Conservation (phyloP, 1,140 invertebrate species). For the Lasioglossum albipes region DNA sequence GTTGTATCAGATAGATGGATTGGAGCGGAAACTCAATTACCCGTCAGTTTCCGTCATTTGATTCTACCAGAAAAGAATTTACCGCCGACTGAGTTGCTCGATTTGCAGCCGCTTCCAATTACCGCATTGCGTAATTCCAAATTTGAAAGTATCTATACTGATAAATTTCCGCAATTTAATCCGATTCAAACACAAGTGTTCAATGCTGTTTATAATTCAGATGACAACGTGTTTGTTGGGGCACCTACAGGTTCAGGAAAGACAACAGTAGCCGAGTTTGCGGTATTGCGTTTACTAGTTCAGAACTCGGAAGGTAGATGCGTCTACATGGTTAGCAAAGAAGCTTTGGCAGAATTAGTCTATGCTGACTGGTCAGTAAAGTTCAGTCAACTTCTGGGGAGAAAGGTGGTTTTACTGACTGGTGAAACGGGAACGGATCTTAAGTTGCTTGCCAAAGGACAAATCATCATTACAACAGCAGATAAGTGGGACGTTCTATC, state of each 20-base stretch:
- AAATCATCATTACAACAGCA: constrained; percentile 97
- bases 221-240: constrained; percentile 99
- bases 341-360: constrained; percentile 94
- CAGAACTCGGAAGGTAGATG: constrained; percentile 88
- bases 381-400: constrained; percentile 89
- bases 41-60: constrained; percentile 98
- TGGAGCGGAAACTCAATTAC: constrained; percentile 96
- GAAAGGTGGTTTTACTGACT: constrained; percentile 96
- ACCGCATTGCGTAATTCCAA: constrained; percentile 90
- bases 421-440: constrained; percentile 99
- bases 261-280: constrained; percentile 98
- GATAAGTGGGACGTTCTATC: constrained; percentile 99
- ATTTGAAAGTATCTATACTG: constrained; percentile 92
- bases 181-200: constrained; percentile 99
- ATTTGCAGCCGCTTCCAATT: constrained; percentile 96
- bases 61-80: constrained; percentile 99
- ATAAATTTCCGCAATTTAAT: constrained; percentile 97
- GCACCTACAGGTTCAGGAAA: constrained; percentile 99
- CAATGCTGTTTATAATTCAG: constrained; percentile 98
- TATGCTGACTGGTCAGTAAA: constrained; percentile 95
- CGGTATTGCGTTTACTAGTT: constrained; percentile 93
- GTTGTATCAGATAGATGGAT: constrained; percentile 92
- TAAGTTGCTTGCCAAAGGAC: constrained; percentile 94
- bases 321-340: constrained; percentile 96
- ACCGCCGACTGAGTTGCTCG: constrained; percentile 98